These are phyloP conservation scores for Masticophis lateralis DNA, from an alignment of 2,797 vertebrate species.

Conservation along the genomic window DNA sequence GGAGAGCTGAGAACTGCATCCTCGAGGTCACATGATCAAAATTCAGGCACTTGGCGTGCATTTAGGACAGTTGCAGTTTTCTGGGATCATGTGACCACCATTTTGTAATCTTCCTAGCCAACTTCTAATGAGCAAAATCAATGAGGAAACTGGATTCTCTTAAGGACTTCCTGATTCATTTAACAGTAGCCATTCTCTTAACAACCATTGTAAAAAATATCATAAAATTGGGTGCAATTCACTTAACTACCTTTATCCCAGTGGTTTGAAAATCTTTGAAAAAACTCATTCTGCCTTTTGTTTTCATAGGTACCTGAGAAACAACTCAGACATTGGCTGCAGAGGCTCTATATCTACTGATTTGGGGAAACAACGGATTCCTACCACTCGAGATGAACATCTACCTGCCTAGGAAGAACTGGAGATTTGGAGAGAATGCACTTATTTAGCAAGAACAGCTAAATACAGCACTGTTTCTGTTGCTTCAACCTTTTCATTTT, in stretches of 20 bases:
- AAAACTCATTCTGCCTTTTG: constrained; percentile 57
- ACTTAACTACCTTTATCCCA: neutral
- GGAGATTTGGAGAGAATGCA: constrained; percentile 30
- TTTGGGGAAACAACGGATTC: neutral
- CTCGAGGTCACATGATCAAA: neutral
- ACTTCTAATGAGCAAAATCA: neutral
- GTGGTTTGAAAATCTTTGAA: constrained; percentile 45
- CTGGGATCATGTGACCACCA: neutral
- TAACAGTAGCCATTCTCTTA: neutral
- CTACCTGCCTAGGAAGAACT: constrained; percentile 57
- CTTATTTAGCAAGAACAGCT: constrained; percentile 41
- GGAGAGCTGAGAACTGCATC: neutral
- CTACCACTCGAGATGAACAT: constrained; percentile 25
- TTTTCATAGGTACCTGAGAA: constrained; percentile 32
- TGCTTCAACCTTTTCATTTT: constrained; percentile 1
- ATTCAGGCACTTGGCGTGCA: neutral
- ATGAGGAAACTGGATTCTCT: neutral
- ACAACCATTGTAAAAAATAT: neutral
- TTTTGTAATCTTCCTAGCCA: neutral
- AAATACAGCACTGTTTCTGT: constrained; percentile 18
- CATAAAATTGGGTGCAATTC: neutral
- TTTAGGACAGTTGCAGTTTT: neutral
- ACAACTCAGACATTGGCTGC: neutral
- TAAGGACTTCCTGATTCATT: neutral
- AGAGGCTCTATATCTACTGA: neutral